Conservation (phyloP, 2,113 vertebrate genomes). For the Hippopotamus amphibius region DNA sequence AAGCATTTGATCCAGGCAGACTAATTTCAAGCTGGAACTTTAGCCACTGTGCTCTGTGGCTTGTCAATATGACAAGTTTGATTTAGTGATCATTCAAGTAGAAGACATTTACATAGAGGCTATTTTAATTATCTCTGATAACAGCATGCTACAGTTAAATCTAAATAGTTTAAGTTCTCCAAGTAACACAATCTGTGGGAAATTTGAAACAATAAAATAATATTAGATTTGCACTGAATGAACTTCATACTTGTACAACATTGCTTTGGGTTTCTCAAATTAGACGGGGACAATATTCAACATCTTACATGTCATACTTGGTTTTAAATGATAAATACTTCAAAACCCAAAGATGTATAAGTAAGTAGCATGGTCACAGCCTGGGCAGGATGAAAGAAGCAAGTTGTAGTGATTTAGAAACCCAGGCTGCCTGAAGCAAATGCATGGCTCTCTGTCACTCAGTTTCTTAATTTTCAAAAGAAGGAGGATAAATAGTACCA, state of each 20-base stretch:
- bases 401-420: background rate
- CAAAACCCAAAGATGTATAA: background rate
- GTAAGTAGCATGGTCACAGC: background rate
- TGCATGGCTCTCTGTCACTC: background rate
- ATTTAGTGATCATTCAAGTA: background rate
- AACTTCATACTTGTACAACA: background rate
- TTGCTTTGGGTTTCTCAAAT: background rate
- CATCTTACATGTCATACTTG: background rate
- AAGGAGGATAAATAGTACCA: background rate
- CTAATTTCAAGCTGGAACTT: background rate
- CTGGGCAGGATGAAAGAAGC: background rate
- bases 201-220: background rate
- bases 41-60: background rate
- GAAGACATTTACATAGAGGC: background rate
- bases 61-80: background rate
- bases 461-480: background rate
- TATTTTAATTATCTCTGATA: background rate
- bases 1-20: background rate
- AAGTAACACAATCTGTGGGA: background rate
- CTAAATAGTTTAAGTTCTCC: background rate
- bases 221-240: background rate
- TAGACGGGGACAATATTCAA: background rate
- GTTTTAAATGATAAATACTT: slow-evolving; percentile 4
- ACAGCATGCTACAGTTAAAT: background rate
- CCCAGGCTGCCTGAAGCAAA: background rate